Percentiles rank a stretch among this genome's conserved stretches.
phyloP scores from a whole-genome alignment of 1,140 invertebrate genomes.

The Gyrodactylus salaris region DNA sequence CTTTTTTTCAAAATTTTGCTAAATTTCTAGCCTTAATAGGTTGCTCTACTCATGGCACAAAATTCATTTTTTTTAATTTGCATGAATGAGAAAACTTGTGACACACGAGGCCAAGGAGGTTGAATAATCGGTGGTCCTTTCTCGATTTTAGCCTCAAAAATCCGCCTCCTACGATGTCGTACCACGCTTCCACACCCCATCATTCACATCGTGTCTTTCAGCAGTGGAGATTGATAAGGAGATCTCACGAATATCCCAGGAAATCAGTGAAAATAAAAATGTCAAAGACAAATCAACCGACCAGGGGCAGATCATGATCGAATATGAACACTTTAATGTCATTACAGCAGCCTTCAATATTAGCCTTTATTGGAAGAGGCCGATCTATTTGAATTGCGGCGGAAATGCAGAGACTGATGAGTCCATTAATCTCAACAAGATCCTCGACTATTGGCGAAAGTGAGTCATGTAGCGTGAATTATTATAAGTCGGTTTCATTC shows the following conservation, averaged over 20 bases:
- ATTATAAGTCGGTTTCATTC: no score
- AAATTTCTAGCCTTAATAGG: no score
- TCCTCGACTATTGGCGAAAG: not conserved
- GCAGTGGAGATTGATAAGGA: not conserved
- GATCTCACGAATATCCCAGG: not conserved
- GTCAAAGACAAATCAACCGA: not conserved
- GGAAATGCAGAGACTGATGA: not conserved
- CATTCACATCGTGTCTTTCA: not conserved
- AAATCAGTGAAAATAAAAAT: not conserved
- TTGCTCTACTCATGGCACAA: not conserved
- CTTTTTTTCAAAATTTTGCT: no score
- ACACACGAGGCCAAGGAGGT: no score
- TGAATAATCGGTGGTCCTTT: no score
- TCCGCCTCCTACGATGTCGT: not conserved
- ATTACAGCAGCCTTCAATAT: not conserved
- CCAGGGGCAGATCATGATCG: not conserved
- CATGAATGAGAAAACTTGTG: no score
- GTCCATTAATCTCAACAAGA: not conserved
- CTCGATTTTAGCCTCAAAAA: no score
- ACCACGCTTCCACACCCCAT: not conserved
- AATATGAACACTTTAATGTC: not conserved
- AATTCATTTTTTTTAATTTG: not conserved
- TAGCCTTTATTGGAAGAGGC: slow-evolving; percentile 2
- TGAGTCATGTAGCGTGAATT: no score
- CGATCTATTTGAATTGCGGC: not conserved